Base-by-base conservation (phyloP, 2,113 vertebrate species). In the Triplophysa siluroides region DNA sequence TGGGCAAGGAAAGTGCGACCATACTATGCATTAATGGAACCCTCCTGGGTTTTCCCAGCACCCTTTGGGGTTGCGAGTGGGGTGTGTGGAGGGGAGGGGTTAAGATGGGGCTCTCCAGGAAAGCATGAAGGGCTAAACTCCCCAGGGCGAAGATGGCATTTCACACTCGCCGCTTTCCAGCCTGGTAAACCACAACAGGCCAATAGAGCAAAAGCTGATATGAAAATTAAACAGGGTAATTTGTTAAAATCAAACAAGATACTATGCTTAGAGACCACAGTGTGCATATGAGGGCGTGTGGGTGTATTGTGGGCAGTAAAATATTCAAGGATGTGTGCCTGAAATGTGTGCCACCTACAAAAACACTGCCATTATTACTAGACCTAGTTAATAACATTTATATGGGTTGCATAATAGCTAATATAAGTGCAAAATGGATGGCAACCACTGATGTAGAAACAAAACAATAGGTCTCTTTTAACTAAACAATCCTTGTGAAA, bases 1-100 rank as follows among this genome's bases (percentile, higher is more conserved):
- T 92, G 90, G 90, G 76, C 75, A 70, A 66, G 81, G 54, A 74
- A 70, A 82, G 72, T 73, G 85, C 68, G 50, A 67, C 65, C 76
- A 12, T 50, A 78, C 67, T 66, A 50, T 83, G 78, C 73, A 68
- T 83, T 83, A 83, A 80, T 86, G 43, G 65, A 72, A 75, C 23
- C 70, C 84, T 76, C 82, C 76, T 56, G 84, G 79, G 84, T 81
- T 73, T 73, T 23, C 64, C 75, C 72, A 68, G 78, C 54, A 80
- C 74, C 80, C 45, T 26, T 73, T 79, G 79, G 75, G 71, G 60
- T 82, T 81, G 29, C 56, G 61, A 33, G n/a, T 66, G 47, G 43
- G 43, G 47, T 72, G 66, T 66, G 68, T 29, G 38, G 16, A n/a
- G 43, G 67, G 24, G 71, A 60, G 64, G 81, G 47, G 80, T 65